These are phyloP conservation scores for Lepetodrilus schrolli DNA, from an alignment of 2,888 invertebrate species.

Conservation along the genomic window DNA sequence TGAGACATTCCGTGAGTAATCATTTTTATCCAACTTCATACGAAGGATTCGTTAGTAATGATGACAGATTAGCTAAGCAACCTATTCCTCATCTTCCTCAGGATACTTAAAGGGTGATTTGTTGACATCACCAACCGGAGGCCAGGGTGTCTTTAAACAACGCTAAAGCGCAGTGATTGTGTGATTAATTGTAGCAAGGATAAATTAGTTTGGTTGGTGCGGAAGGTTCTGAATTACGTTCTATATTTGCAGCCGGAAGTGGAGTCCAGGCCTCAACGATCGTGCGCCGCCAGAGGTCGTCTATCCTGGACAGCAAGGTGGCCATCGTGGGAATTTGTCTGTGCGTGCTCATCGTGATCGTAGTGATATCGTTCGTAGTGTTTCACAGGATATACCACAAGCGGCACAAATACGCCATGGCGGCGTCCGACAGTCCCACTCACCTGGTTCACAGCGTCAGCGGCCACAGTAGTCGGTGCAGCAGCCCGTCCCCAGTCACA, in stretches of 20 bases:
- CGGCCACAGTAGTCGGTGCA: conserved; percentile 36
- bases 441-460: conserved; percentile 45
- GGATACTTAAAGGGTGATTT: neutral
- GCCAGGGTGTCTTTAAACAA: neutral
- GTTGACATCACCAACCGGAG: neutral
- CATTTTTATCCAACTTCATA: no score
- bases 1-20: conserved; percentile 42
- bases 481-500: conserved; percentile 44
- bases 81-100: no score
- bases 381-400: conserved; percentile 61
- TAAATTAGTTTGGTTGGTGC: neutral
- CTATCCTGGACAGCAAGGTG: conserved; percentile 66
- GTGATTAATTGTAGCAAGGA: neutral
- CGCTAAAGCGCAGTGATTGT: no score
- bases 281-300: conserved; percentile 35
- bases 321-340: conserved; percentile 70
- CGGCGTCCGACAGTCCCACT: conserved; percentile 60
- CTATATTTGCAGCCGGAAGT: neutral
- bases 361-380: conserved; percentile 60
- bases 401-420: conserved; percentile 63
- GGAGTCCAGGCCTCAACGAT: conserved; percentile 30
- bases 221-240: neutral
- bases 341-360: conserved; percentile 64
- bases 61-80: no score
- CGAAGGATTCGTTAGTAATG: no score